These are phyloP conservation scores for Colletes gigas DNA, from an alignment of 1,140 invertebrate genomes.

Conservation along the genomic window DNA sequence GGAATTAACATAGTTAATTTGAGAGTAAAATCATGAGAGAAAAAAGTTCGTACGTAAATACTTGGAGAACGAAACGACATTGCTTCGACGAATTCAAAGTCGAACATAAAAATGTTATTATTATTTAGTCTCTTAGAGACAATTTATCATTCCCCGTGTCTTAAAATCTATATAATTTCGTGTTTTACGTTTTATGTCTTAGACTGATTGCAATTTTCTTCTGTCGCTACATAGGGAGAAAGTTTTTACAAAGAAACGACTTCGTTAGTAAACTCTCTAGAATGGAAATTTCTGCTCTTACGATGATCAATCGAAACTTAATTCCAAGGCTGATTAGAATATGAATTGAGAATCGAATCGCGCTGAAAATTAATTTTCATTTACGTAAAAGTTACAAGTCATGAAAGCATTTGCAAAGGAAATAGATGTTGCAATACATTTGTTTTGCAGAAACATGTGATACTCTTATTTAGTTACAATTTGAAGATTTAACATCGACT, in stretches of 20 bases:
- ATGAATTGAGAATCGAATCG: too few relatives aligned
- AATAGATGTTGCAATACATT: too few relatives aligned
- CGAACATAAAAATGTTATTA: neutral
- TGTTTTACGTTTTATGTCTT: too few relatives aligned
- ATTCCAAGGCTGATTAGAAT: too few relatives aligned
- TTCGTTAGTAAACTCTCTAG: too few relatives aligned
- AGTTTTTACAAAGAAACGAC: neutral
- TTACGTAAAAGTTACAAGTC: neutral
- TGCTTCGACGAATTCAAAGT: neutral
- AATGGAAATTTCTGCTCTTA: too few relatives aligned
- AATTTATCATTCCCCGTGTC: neutral
- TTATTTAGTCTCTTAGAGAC: neutral
- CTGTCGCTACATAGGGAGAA: neutral
- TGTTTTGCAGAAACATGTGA: too few relatives aligned
- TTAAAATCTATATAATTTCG: too few relatives aligned
- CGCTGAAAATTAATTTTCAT: neutral
- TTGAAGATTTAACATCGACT: too few relatives aligned
- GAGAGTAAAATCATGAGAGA: neutral
- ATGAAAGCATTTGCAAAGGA: neutral
- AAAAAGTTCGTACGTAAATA: neutral
- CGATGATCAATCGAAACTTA: too few relatives aligned
- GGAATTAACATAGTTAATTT: constrained; percentile 1
- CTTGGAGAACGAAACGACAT: neutral
- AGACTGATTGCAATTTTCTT: too few relatives aligned
- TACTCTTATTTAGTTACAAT: too few relatives aligned